Base-by-base conservation (phyloP, 2,888 invertebrate species). In the Polymixis lichenea region DNA sequence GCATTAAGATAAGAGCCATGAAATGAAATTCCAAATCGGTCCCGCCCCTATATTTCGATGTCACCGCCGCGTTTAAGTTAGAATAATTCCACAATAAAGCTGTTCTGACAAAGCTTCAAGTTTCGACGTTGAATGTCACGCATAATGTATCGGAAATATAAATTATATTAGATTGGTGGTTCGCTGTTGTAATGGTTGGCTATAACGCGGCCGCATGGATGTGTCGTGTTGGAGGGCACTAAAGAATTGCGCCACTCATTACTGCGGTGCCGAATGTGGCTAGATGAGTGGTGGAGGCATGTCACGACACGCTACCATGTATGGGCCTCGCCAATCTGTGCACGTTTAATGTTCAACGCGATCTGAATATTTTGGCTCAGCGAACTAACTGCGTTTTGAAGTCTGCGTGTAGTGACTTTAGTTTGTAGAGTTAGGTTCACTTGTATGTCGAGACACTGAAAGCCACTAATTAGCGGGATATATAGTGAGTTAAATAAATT, bases 141-240 rank as follows among this genome's bases (percentile, higher is more conserved):
- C 90, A 91, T 93, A 93, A 93, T 91, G 90, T 92, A 94, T 93
- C 92, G 93, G 93, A 94, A 93, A 92, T 92, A 94, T 92, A 93
- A 94, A 94, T 95, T 93, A 93, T 93, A 93, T 93, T 93, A 92
- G 91, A 94, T 93, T 88, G 90, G 90, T 87, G 93, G 92, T 93
- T 92, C 75, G 89, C 81, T 87, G 82, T 85, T 89, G 89, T 94
- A 93, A 93, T 92, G 89, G 89, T 17, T 58, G 78, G 84, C 81
- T 80, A 86, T 82, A 86, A 84, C 75, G 84, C 77, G 85, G 84
- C 85, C 83, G 84, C 86, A 83, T 87, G 89, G 84, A 82, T 89
- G 89, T 93, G 91, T 92, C 95, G 94, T 95, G 95, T 89, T 90
- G 86, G 85, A 87, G 80, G 90, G 93, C 91, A 94, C 91, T 95